Base-by-base conservation (phyloP, 2,888 invertebrate genomes). In the Chaetoderma sp. region DNA sequence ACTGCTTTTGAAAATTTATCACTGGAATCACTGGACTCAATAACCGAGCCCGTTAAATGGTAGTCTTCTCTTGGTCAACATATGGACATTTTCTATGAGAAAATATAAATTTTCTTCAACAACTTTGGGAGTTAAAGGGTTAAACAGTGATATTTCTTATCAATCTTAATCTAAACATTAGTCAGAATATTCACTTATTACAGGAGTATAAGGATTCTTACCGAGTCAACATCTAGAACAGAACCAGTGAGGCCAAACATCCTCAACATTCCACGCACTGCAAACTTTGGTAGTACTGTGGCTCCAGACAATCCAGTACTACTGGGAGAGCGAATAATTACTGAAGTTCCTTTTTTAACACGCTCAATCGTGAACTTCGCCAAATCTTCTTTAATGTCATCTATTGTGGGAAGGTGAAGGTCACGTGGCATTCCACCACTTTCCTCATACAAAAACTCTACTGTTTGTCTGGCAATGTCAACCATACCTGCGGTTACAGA, bases 401-500 rank as follows among this genome's bases (percentile, higher is more conserved):
- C 86, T 45, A 86, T 81, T 8, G 86, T 86, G 0, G 86, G 86
- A 28, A 87, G 81, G 68, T 86, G 85, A 55, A 87, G 80, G 63
- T 87, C 86, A 33, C 84, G 76, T 1, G 86, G 86, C 63, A 87
- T 81, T 0, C 85, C 86, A 5, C 86, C 86, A 72, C 84, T 86
- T 65, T 87, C 86, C 67, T 87, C 86, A 73, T 87, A 87, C 32
- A 87, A 75, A 69, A 86, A 86, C 66, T 87, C 86, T 4, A 87
- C 86, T 1, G 86, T 87, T 73, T 87, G 86, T 60, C 86, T 71
- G 0, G 86, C 86, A 63, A 87, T 87, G 63, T 86, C 86, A 21
- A 83, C 83, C 86, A 87, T 86, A 33, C 86, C 86, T 80, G 70
- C 0, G 63, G 32, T 59, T 28, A 10, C 42, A 60, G 23, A 3